Conservation (phyloP, 2,888 invertebrate genomes). For the Gryllus longicercus region DNA sequence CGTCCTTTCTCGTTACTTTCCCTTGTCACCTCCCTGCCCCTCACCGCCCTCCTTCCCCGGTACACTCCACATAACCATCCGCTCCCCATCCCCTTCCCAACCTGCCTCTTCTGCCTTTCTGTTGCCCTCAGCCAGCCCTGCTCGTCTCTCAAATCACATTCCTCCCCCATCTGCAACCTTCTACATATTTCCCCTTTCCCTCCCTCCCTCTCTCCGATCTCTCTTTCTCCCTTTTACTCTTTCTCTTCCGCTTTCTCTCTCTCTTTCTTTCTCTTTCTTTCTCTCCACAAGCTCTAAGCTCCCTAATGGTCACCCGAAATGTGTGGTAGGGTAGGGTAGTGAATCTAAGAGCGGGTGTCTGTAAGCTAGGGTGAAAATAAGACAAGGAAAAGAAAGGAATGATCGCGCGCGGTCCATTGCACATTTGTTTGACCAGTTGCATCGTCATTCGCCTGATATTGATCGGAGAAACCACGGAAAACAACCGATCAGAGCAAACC, state of each 20-base stretch:
- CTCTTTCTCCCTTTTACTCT: neutral
- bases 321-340: too few species aligned
- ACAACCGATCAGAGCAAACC: too few species aligned
- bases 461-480: too few species aligned
- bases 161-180: neutral
- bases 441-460: too few species aligned
- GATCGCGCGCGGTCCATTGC: too few species aligned
- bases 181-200: neutral
- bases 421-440: too few species aligned
- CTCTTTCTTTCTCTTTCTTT: neutral
- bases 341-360: too few species aligned
- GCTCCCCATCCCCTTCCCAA: neutral
- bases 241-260: neutral
- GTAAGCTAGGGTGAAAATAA: too few species aligned
- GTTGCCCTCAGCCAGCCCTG: neutral
- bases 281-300: neutral
- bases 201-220: neutral
- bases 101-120: neutral
- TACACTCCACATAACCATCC: neutral
- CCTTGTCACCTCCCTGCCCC: neutral
- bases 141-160: neutral
- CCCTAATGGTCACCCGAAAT: too few species aligned
- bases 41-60: neutral
- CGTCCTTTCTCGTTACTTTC: neutral
- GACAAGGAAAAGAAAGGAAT: too few species aligned